These are phyloP conservation scores for Centropristis striata DNA, from an alignment of 2,113 vertebrate genomes.

Conservation along the genomic window DNA sequence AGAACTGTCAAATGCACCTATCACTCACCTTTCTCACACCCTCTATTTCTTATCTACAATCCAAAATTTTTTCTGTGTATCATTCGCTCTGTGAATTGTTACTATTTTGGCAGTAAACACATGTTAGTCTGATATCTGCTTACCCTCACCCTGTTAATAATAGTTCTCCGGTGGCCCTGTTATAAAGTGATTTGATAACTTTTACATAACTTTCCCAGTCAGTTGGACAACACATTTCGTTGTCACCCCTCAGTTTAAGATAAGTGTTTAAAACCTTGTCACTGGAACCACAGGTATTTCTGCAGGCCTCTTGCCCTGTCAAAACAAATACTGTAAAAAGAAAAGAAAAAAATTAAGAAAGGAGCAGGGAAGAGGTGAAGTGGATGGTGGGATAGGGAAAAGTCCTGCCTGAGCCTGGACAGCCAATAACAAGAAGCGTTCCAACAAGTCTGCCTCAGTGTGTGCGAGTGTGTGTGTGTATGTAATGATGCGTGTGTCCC, in stretches of 20 bases:
- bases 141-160: not conserved
- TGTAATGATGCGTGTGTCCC: slow-evolving; percentile 65
- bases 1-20: slow-evolving; percentile 6
- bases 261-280: slow-evolving; percentile 11
- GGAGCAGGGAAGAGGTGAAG: slow-evolving; percentile 13
- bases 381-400: slow-evolving; percentile 13
- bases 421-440: slow-evolving; percentile 49
- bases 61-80: slow-evolving; percentile 21
- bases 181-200: slow-evolving; percentile 40
- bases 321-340: slow-evolving; percentile 13
- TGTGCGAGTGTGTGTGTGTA: slow-evolving; percentile 39
- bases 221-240: slow-evolving; percentile 7
- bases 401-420: slow-evolving; percentile 33
- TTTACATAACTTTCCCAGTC: slow-evolving; percentile 20
- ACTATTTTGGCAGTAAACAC: slow-evolving; percentile 26
- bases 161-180: slow-evolving; percentile 4
- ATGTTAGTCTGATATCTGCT: slow-evolving; percentile 29
- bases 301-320: slow-evolving; percentile 13
- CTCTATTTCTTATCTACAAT: slow-evolving; percentile 10
- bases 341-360: slow-evolving; percentile 10
- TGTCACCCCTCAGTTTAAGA: slow-evolving; percentile 16
- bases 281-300: slow-evolving; percentile 9
- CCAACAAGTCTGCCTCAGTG: slow-evolving; percentile 52
- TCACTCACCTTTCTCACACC: slow-evolving; percentile 11
- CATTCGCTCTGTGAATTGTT: slow-evolving; percentile 19